Evolutionary conservation across 2,797 vertebrate genomes (phyloP).

Genomic region (Momotus momota): DNA sequence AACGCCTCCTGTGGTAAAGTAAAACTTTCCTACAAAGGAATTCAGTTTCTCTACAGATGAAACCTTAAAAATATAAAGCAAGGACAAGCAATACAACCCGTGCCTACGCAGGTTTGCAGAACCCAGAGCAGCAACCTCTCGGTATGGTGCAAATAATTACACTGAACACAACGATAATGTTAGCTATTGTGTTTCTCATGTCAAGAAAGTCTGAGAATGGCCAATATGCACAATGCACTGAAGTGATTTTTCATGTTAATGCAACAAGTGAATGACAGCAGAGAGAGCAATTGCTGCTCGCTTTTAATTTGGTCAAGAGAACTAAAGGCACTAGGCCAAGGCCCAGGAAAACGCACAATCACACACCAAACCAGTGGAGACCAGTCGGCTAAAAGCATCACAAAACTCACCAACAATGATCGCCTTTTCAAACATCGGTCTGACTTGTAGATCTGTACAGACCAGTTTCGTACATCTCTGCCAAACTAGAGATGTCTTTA

Average conservation of each 20-base stretch:
- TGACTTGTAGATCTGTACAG: background rate
- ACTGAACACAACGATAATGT: background rate
- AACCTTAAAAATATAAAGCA: background rate
- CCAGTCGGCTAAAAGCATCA: background rate
- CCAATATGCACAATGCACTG: background rate
- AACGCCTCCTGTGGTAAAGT: background rate
- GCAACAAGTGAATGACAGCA: slow-evolving; percentile 1
- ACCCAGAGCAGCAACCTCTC: background rate
- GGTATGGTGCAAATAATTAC: background rate
- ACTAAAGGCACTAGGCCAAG: slow-evolving; percentile 16
- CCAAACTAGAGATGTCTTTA: background rate
- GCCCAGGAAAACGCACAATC: background rate
- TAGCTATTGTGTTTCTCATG: background rate
- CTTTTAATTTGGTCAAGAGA: background rate
- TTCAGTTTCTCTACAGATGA: background rate
- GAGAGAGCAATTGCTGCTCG: background rate
- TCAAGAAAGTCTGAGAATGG: background rate
- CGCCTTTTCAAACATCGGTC: background rate
- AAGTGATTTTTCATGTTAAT: background rate
- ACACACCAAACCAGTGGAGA: background rate
- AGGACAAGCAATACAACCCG: background rate
- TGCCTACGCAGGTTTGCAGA: background rate
- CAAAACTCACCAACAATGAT: background rate
- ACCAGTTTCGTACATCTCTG: background rate
- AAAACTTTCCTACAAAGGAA: background rate